phyloP scores from a whole-genome alignment of 2,888 invertebrate genomes.

The Sinodicranocentrus sp. region DNA sequence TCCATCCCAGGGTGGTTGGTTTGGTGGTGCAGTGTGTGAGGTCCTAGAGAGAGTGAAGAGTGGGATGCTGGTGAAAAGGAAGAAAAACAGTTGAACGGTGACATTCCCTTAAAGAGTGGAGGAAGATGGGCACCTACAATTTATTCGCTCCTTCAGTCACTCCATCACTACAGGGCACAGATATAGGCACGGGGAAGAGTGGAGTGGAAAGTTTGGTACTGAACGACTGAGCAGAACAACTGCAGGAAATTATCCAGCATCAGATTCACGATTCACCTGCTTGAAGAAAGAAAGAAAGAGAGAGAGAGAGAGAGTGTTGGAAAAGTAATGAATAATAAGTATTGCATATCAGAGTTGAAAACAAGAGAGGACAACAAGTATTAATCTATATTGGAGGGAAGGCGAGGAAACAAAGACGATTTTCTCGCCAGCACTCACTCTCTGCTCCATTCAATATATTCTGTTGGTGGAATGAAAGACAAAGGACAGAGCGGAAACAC shows the following conservation, averaged over 20 bases:
- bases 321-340: not conserved
- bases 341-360: not conserved
- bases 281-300: not conserved
- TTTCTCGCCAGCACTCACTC: conserved; percentile 14
- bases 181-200: not conserved
- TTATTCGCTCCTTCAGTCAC: conserved; percentile 36
- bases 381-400: not conserved
- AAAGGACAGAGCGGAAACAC: conserved; percentile 58
- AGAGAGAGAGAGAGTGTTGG: conserved; percentile 11
- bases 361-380: not conserved
- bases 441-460: too few species aligned
- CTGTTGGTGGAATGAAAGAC: conserved; percentile 62
- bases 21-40: too few species aligned
- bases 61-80: conserved; percentile 1
- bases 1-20: not conserved
- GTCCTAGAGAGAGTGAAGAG: too few species aligned
- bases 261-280: not conserved
- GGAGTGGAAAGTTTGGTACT: not conserved
- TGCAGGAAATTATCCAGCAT: not conserved
- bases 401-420: conserved; percentile 15
- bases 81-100: conserved; percentile 34
- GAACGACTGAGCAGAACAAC: not conserved
- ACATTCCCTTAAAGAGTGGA: conserved; percentile 25
- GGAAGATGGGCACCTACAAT: conserved; percentile 34
- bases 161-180: conserved; percentile 25